Conservation (phyloP, 2,797 vertebrate genomes). For the Rhinogobio ventralis region DNA sequence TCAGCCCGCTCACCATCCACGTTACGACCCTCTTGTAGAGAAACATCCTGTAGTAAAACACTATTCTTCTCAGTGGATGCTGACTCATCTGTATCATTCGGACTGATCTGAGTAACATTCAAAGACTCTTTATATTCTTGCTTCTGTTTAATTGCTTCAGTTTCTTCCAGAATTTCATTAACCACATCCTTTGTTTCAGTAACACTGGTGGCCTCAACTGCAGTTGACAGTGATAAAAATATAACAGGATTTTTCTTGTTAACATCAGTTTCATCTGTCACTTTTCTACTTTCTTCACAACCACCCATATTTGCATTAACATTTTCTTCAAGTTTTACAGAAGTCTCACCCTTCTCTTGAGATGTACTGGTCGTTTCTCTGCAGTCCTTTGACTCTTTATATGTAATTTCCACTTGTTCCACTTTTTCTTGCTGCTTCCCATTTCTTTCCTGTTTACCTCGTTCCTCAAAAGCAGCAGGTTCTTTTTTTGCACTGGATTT, state of each 20-base stretch:
- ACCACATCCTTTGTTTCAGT: slow-evolving; percentile 16
- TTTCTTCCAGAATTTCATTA: slow-evolving; percentile 25
- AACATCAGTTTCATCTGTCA: slow-evolving; percentile 19
- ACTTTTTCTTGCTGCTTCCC: neutral
- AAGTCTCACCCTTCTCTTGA: neutral
- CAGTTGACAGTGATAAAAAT: slow-evolving; percentile 17
- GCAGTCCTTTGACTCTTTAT: neutral
- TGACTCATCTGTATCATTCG: slow-evolving; percentile 25
- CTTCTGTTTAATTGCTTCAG: slow-evolving; percentile 23
- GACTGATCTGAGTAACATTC: neutral
- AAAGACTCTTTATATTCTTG: slow-evolving; percentile 33
- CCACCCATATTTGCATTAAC: neutral
- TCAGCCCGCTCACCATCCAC: slow-evolving; percentile 42
- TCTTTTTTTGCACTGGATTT: neutral
- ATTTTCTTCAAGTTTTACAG: slow-evolving; percentile 20
- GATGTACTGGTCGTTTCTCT: neutral
- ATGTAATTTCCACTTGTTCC: neutral
- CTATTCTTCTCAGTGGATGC: slow-evolving; percentile 34
- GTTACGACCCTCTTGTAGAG: slow-evolving; percentile 27
- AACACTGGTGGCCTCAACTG: slow-evolving; percentile 53
- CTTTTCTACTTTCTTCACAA: slow-evolving; percentile 7
- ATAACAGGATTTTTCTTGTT: neutral
- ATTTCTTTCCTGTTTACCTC: neutral
- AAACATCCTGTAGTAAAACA: slow-evolving; percentile 24
- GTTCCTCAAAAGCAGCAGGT: neutral